Conservation (phyloP, 2,888 invertebrate species). For the Chalcis sispes region DNA sequence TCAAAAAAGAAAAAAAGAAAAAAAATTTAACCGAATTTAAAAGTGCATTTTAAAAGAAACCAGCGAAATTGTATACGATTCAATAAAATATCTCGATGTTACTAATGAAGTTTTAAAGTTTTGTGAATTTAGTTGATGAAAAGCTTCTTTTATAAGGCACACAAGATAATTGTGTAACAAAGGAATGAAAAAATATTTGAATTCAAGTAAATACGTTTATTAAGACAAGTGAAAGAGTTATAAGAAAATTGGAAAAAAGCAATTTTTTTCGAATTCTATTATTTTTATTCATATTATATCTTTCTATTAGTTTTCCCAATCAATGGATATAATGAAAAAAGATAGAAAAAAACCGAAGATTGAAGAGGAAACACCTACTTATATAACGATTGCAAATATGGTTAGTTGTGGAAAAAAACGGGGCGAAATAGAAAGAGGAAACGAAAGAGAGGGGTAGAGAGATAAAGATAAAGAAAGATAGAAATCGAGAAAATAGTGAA, state of each 20-base stretch:
- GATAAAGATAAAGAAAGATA: no score
- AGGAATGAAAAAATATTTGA: not conserved
- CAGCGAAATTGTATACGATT: conserved; percentile 26
- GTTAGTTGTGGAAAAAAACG: conserved; percentile 20
- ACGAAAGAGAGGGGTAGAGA: no score
- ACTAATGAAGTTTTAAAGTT: conserved; percentile 47
- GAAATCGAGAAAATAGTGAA: conserved; percentile 26
- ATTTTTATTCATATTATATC: no score
- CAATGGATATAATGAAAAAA: no score
- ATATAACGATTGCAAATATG: conserved; percentile 47
- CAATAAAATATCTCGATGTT: conserved; percentile 43
- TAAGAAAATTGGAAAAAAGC: not conserved
- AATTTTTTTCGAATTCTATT: no score
- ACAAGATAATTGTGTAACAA: conserved; percentile 16
- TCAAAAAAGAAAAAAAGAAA: no score
- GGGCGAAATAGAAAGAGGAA: not conserved
- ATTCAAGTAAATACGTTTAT: not conserved
- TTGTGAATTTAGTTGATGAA: conserved; percentile 42
- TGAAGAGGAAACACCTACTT: conserved; percentile 24
- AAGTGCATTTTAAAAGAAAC: conserved; percentile 14
- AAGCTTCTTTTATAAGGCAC: conserved; percentile 12
- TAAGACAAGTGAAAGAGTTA: not conserved
- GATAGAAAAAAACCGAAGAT: no score
- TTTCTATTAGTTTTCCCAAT: no score
- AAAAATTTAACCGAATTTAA: conserved; percentile 10